Base-by-base conservation (phyloP, 2,888 invertebrate species). In the Acronicta psi region DNA sequence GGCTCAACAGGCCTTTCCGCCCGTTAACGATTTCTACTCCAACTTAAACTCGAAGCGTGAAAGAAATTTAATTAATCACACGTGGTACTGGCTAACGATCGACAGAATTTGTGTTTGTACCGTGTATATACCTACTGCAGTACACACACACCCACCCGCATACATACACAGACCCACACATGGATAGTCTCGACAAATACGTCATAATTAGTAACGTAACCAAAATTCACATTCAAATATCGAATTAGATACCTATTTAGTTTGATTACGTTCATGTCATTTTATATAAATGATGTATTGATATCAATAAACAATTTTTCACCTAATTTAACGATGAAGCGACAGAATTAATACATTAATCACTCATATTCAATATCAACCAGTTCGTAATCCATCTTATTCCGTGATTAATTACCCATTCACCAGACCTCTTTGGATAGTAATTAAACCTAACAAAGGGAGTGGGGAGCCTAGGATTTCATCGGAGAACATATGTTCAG, bases 21-120 rank as follows among this genome's bases (percentile, higher is more conserved):
- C 82, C 81, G 84, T 87, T 92, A 93, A 92, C 87, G 88, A 92
- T 92, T 92, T 88, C 84, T 80, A 84, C 87, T 64, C 75, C 72
- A 88, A 90, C 86, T 90, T 87, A 89, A 88, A 89, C 88, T 89
- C 79, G 84, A 87, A 90, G 87, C 87, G 88, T 89, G 87, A 91
- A 92, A 92, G 91, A 92, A 91, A 91, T 90, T 90, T 89, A 91
- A 93, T 92, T 91, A 92, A 91, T 91, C 88, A 91, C 89, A 90
- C 81, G 83, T 85, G 85, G 81, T 80, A 82, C 81, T 75, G 51
- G 53, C 66, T 70, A 70, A 70, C 54, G 68, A 70, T 68, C 68
- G 68, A 65, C 68, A 51, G 71, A 70, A 68, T 58, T 67, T 70
- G 58, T 68, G 71, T 70, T 68, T 54, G 71, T 64, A 38, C 53